Conservation (phyloP, 2,888 invertebrate species). For the Eupelmus urozonus region DNA sequence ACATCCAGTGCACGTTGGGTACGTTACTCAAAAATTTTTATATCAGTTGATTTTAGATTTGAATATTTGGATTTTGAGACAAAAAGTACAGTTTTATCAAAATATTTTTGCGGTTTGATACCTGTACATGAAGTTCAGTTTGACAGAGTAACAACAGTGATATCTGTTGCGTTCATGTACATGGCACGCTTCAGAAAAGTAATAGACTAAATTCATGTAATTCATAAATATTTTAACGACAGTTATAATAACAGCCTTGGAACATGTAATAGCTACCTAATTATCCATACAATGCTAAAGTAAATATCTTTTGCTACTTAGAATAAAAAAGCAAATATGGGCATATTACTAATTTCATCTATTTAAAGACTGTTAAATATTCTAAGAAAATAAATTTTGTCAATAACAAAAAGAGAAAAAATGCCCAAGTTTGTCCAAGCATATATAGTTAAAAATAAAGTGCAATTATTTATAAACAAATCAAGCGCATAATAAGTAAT, state of each 20-base stretch:
- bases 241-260: constrained; percentile 45
- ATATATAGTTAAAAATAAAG: constrained; percentile 26
- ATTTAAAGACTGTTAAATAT: background rate
- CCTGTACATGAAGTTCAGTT: background rate
- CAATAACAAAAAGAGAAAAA: background rate
- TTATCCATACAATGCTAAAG: constrained; percentile 23
- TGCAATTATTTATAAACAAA: constrained; percentile 52
- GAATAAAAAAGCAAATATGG: constrained; percentile 40
- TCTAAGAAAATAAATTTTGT: background rate
- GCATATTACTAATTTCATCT: constrained; percentile 24
- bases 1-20: constrained; percentile 84
- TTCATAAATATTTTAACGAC: constrained; percentile 30
- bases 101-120: background rate
- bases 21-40: constrained; percentile 70
- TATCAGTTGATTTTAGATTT: background rate
- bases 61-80: background rate
- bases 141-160: constrained; percentile 19
- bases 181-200: constrained; percentile 25
- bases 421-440: constrained; percentile 30
- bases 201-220: constrained; percentile 45
- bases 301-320: constrained; percentile 41
- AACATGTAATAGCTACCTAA: constrained; percentile 33
- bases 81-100: background rate
- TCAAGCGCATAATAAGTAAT: constrained; percentile 55
- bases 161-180: constrained; percentile 19